phyloP scores from a whole-genome alignment of 2,113 vertebrate genomes.

The Calonectris borealis region DNA sequence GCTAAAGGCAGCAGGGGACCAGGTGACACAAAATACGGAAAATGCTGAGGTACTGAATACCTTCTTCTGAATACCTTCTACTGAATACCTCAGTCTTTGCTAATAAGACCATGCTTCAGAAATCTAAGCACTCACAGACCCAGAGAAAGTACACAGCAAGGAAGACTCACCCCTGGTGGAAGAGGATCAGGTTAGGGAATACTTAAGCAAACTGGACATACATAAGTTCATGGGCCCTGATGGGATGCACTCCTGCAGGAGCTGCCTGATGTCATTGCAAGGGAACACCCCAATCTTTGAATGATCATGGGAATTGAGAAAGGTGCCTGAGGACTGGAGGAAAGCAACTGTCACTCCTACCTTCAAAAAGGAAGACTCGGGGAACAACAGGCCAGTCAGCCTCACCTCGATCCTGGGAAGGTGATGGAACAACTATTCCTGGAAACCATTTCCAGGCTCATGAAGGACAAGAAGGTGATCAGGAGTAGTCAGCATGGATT shows the following conservation, averaged over 20 bases:
- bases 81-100: neutral
- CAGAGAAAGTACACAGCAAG: neutral
- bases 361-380: neutral
- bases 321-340: neutral
- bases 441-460: neutral
- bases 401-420: neutral
- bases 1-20: neutral
- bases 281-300: neutral
- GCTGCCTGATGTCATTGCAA: neutral
- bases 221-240: neutral
- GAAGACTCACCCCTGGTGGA: neutral
- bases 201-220: neutral
- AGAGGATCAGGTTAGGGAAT: neutral
- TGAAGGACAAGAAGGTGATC: neutral
- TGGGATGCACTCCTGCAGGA: neutral
- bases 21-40: neutral
- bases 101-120: neutral
- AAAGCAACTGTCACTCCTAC: neutral
- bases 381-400: neutral
- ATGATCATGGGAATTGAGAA: neutral
- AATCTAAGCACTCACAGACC: neutral
- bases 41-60: neutral
- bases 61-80: neutral
- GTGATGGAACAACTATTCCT: neutral
- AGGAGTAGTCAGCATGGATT: neutral